These are phyloP conservation scores for Lutjanus campechanus DNA, from an alignment of 2,797 vertebrate species.

Conservation along the genomic window DNA sequence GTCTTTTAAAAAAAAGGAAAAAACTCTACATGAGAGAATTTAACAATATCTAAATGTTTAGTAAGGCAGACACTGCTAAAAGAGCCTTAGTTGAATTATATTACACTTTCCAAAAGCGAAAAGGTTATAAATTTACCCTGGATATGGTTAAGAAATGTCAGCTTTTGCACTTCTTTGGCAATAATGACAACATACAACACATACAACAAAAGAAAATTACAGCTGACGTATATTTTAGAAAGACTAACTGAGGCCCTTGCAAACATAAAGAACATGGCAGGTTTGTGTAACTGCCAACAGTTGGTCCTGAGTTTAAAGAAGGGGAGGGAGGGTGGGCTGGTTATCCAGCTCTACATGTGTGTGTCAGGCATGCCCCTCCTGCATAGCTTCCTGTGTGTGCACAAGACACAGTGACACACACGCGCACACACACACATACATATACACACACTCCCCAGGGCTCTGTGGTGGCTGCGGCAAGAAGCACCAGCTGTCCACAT, in stretches of 20 bases:
- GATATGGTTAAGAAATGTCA: slow-evolving; percentile 1
- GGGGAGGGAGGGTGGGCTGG: background rate
- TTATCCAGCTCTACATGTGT: slow-evolving; percentile 40
- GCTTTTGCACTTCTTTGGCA: background rate
- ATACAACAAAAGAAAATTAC: background rate
- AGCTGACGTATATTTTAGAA: background rate
- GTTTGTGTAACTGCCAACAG: slow-evolving; percentile 50
- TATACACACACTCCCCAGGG: slow-evolving; percentile 31
- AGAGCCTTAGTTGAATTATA: background rate
- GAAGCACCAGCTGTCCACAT: slow-evolving; percentile 72
- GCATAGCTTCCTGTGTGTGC: slow-evolving; percentile 39
- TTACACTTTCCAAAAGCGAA: background rate
- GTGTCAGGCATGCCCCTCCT: slow-evolving; percentile 42
- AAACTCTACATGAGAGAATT: background rate
- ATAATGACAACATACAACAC: background rate
- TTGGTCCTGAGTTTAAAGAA: slow-evolving; percentile 35
- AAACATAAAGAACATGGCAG: slow-evolving; percentile 18
- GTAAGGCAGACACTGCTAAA: background rate
- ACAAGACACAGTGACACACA: slow-evolving; percentile 38
- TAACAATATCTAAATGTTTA: background rate
- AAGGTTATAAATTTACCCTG: background rate
- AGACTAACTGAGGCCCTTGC: slow-evolving; percentile 4
- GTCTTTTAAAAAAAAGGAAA: no score
- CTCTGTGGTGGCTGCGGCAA: slow-evolving; percentile 63
- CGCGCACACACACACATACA: slow-evolving; percentile 22